These are phyloP conservation scores for Pyrrhosoma nymphula DNA, from an alignment of 2,888 invertebrate genomes.

Conservation along the genomic window DNA sequence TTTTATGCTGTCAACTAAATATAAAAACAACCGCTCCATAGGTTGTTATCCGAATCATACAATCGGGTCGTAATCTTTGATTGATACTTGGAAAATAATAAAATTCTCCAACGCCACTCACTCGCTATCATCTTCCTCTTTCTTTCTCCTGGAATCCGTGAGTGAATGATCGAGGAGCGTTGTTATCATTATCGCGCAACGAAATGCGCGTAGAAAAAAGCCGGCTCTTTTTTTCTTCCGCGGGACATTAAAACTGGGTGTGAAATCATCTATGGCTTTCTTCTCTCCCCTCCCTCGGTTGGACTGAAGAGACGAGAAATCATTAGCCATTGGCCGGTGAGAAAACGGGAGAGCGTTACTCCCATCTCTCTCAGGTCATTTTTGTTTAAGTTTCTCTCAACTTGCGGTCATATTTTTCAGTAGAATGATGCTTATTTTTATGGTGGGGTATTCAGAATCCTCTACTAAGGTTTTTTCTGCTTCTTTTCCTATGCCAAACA, in stretches of 20 bases:
- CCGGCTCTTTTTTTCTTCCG: not conserved
- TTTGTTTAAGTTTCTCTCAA: not conserved
- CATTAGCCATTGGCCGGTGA: not conserved
- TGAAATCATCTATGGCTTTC: not conserved
- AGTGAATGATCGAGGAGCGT: not conserved
- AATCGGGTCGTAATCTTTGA: no score
- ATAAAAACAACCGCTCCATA: no score
- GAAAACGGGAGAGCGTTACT: not conserved
- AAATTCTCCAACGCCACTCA: no score
- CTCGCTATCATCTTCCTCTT: no score
- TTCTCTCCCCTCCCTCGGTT: not conserved
- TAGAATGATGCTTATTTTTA: not conserved
- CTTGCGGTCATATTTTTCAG: not conserved
- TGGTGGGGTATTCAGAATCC: not conserved
- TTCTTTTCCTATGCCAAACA: no score
- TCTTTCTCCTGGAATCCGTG: no score
- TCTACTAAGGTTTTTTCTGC: no score
- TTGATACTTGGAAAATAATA: no score
- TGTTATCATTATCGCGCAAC: conserved; percentile 6
- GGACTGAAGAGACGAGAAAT: not conserved
- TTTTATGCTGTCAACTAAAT: no score
- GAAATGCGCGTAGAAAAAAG: not conserved
- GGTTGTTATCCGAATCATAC: no score
- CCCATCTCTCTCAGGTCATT: not conserved
- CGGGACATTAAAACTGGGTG: not conserved